phyloP scores from a whole-genome alignment of 37 sponge, comb jelly and placozoan species.

The Cladorhizidae sp. region DNA sequence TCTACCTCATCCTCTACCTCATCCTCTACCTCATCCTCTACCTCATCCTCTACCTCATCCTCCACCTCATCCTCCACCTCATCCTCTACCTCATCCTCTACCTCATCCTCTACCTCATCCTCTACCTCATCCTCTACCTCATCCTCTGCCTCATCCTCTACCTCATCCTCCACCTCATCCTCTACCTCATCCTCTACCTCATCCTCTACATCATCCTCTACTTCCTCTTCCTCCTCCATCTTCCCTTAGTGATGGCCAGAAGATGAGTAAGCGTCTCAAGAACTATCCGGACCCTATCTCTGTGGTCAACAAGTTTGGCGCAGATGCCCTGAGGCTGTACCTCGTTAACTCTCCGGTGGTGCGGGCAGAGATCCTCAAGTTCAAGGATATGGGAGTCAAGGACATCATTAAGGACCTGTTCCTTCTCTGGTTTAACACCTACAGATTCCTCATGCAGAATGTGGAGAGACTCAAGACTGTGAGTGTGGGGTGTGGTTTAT shows the following conservation, averaged over 20 bases:
- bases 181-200: not conserved
- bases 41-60: not conserved
- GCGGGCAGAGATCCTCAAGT: slow-evolving; percentile 89
- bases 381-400: slow-evolving; percentile 93
- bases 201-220: not conserved
- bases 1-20: too few species aligned
- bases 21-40: not conserved
- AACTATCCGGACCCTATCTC: slow-evolving; percentile 96
- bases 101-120: too few species aligned
- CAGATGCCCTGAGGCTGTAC: slow-evolving; percentile 94
- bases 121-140: not conserved
- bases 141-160: not conserved
- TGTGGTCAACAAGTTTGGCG: slow-evolving; percentile 88
- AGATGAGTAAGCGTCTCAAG: slow-evolving; percentile 98
- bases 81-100: too few species aligned
- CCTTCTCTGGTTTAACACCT: slow-evolving; percentile 98
- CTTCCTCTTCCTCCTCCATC: not conserved
- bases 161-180: not conserved
- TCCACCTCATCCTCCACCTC: too few species aligned
- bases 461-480: slow-evolving; percentile 72
- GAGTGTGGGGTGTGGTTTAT: not conserved
- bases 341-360: slow-evolving; percentile 97
- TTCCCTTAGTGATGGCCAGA: slow-evolving; percentile 81
- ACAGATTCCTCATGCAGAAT: slow-evolving; percentile 96
- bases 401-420: slow-evolving; percentile 97